Base-by-base conservation (phyloP, 2,797 vertebrate species). In the Cryptoprocta ferox region DNA sequence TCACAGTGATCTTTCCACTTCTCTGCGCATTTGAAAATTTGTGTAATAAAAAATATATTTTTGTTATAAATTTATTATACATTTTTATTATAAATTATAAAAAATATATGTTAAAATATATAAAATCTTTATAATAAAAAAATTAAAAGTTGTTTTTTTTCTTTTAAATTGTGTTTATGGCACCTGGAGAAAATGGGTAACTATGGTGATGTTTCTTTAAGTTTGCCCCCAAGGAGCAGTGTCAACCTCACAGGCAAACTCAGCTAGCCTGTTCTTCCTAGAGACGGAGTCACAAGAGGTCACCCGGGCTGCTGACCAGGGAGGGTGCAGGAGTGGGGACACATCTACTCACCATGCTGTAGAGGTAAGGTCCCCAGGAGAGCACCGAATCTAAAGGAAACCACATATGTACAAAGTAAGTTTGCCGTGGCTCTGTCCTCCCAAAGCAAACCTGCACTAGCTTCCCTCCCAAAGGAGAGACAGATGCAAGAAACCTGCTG, bases 331-430 rank as follows among this genome's bases (percentile, higher is more conserved):
- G 81, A 1, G 0, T 2, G 28, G 14, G 59, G 45, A 24, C 53
- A n/a, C 37, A 1, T 35, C 81, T 98, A 99, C 99, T 99, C 97
- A 99, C 99, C 65, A 99, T 99, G 73, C 99, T 99, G 98, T 99
- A 99, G 50, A 99, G 99, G 96, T 99, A 99, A 3, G 99, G 99
- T 0, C 99, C 99, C 99, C 99, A 99, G 30, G 99, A 99, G 97
- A 99, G 98, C 89, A 99, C 99, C 0, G 99, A 99, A 98, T 99
- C 99, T 99, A 97, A 94, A 95, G 86, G 96, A 97, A 98, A 98
- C 5, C 93, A 96, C 15, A 82, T 0, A 30, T 0, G 19, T 11
- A 94, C 56, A 91, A 82, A 84, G 32, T 89, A 45, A 94, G 93
- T 90, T 78, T 63, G 75, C 28, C 0, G 0, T 26, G 39, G 35